Percentiles rank a stretch among this genome's conserved stretches.
These are phyloP conservation scores for Drosophila borealis DNA, from an alignment of 2,888 invertebrate species.

Conservation along the genomic window DNA sequence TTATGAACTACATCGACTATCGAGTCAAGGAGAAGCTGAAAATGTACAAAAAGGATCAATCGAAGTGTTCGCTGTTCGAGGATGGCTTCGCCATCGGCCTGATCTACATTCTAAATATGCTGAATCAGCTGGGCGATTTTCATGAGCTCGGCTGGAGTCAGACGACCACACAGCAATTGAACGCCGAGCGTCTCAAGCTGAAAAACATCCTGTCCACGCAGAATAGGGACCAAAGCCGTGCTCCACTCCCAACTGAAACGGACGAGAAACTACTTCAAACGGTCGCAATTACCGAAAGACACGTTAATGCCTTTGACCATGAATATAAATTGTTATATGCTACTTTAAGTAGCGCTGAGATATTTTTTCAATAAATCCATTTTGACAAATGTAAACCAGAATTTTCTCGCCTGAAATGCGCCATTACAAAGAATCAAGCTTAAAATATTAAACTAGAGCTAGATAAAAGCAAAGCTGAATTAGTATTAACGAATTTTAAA, in stretches of 20 bases:
- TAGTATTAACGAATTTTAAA: too few species aligned
- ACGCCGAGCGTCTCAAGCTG: conserved; percentile 87
- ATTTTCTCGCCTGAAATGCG: too few species aligned
- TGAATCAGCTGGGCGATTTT: conserved; percentile 94
- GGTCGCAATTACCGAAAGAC: conserved; percentile 93
- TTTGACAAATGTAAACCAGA: background rate
- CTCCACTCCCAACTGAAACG: conserved; percentile 9
- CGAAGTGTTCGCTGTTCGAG: conserved; percentile 96
- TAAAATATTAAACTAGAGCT: too few species aligned
- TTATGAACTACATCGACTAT: conserved; percentile 97
- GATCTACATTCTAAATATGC: conserved; percentile 95
- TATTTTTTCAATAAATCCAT: conserved; percentile 91
- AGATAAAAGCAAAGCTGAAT: too few species aligned
- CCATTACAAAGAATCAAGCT: too few species aligned
- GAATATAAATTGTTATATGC: conserved; percentile 96
- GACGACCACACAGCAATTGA: conserved; percentile 91
- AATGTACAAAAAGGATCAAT: conserved; percentile 91
- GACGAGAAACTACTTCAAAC: conserved; percentile 95
- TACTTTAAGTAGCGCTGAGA: conserved; percentile 96
- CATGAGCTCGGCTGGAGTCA: conserved; percentile 98
- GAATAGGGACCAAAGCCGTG: conserved; percentile 83
- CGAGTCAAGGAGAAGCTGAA: conserved; percentile 96
- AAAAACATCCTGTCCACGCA: conserved; percentile 86
- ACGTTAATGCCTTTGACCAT: conserved; percentile 91
- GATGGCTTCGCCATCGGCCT: conserved; percentile 99